Evolutionary conservation across 2,888 invertebrate species (phyloP).

Genomic region (Nipponacmea schrenckii): DNA sequence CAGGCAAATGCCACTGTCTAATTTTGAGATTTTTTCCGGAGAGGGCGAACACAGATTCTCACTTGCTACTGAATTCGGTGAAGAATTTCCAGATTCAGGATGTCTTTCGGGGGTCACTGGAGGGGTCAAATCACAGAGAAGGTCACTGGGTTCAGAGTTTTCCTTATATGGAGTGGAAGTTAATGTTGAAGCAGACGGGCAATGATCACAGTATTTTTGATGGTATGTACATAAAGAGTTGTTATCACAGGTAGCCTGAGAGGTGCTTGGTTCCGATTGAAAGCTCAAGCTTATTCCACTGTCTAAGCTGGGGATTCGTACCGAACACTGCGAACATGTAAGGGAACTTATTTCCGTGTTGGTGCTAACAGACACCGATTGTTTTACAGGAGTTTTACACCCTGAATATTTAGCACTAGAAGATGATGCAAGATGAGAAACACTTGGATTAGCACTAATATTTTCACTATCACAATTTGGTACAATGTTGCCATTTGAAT

Average conservation of each 20-base stretch:
- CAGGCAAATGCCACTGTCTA: conserved; percentile 38
- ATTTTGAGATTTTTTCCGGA: conserved; percentile 9
- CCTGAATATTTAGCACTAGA: too few species aligned
- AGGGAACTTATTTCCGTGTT: too few species aligned
- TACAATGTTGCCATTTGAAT: not conserved
- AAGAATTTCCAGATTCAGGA: not conserved
- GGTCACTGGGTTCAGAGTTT: not conserved
- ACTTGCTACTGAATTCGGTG: not conserved
- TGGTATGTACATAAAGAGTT: too few species aligned
- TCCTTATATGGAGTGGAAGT: not conserved
- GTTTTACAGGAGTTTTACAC: not conserved
- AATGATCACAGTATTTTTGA: too few species aligned
- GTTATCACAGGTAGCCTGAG: too few species aligned
- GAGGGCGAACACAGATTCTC: not conserved
- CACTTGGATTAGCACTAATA: too few species aligned
- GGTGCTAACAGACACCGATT: too few species aligned
- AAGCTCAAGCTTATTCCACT: conserved; percentile 27
- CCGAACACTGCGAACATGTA: conserved; percentile 12
- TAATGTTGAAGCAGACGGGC: not conserved
- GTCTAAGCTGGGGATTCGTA: conserved; percentile 19
- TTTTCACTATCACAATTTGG: too few species aligned
- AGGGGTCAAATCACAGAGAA: not conserved
- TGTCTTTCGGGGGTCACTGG: not conserved
- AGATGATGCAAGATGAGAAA: too few species aligned
- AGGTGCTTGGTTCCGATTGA: not conserved